A percentile compares a stretch with the other conserved stretches of the same genome.
These are phyloP conservation scores for Carollia perspicillata DNA, from an alignment of 2,113 vertebrate genomes.

Conservation along the genomic window DNA sequence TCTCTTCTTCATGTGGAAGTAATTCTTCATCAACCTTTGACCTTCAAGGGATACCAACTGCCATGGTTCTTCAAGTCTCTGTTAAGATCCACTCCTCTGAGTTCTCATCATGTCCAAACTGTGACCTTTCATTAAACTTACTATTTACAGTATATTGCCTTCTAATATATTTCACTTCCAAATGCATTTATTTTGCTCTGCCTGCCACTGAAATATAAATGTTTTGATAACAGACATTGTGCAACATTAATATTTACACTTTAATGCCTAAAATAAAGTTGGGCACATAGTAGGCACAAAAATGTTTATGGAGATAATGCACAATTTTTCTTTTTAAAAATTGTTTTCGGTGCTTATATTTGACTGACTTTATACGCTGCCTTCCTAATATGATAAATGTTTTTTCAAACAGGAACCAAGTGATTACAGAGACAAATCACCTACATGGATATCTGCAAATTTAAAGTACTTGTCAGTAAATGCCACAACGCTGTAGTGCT, in stretches of 20 bases:
- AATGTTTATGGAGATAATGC: not conserved
- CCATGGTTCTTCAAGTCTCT: not conserved
- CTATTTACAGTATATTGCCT: not conserved
- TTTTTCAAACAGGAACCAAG: not conserved
- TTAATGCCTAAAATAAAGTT: not conserved
- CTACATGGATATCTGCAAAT: constrained; percentile 24
- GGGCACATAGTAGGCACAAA: not conserved
- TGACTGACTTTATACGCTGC: not conserved
- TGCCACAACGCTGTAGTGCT: not conserved
- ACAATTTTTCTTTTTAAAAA: not conserved
- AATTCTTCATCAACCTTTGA: not conserved
- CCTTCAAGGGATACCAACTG: not conserved
- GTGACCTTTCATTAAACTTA: not conserved
- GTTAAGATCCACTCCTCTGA: not conserved
- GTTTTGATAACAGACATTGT: not conserved
- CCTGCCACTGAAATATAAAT: not conserved
- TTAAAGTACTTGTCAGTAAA: constrained; percentile 51
- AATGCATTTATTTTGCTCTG: not conserved
- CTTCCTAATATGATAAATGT: not conserved
- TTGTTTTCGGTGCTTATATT: not conserved
- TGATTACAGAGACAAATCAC: constrained; percentile 49
- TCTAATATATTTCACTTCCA: not conserved
- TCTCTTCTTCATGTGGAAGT: not conserved
- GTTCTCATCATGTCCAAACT: not conserved
- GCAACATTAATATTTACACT: not conserved